Evolutionary conservation across 2,797 vertebrate species (phyloP).

Genomic region (Heteromormyrus szaboi): DNA sequence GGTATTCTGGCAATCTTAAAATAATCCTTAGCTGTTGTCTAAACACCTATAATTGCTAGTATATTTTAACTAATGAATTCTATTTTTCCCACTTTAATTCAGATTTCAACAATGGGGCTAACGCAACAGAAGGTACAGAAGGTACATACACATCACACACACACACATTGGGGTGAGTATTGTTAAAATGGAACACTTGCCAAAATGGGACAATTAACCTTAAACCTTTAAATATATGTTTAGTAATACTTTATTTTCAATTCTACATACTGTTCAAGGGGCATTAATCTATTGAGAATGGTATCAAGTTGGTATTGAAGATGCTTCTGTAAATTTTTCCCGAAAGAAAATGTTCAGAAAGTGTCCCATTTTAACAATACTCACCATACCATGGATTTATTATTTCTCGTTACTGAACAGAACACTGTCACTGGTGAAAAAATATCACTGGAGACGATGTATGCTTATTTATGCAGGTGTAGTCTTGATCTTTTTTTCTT

Average conservation of each 20-base stretch:
- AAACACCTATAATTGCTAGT: neutral
- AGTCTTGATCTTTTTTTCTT: neutral
- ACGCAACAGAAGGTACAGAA: slow-evolving; percentile 25
- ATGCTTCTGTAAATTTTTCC: neutral
- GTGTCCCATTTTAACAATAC: neutral
- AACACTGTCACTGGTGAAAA: neutral
- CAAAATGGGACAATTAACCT: neutral
- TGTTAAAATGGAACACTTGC: neutral
- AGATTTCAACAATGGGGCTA: slow-evolving; percentile 42
- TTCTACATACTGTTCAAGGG: neutral
- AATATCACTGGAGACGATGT: neutral
- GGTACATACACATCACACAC: neutral
- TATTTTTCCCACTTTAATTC: slow-evolving; percentile 21
- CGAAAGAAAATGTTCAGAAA: neutral
- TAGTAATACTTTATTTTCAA: neutral
- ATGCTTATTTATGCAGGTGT: neutral
- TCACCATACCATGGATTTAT: neutral
- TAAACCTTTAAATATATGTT: neutral
- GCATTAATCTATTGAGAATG: neutral
- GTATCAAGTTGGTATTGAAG: neutral
- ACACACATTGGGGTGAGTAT: neutral
- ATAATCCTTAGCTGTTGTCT: neutral
- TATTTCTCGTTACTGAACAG: neutral
- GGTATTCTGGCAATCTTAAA: neutral
- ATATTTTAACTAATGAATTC: neutral